These are phyloP conservation scores for Nasonia oneida DNA, from an alignment of 2,888 invertebrate genomes.

Conservation along the genomic window DNA sequence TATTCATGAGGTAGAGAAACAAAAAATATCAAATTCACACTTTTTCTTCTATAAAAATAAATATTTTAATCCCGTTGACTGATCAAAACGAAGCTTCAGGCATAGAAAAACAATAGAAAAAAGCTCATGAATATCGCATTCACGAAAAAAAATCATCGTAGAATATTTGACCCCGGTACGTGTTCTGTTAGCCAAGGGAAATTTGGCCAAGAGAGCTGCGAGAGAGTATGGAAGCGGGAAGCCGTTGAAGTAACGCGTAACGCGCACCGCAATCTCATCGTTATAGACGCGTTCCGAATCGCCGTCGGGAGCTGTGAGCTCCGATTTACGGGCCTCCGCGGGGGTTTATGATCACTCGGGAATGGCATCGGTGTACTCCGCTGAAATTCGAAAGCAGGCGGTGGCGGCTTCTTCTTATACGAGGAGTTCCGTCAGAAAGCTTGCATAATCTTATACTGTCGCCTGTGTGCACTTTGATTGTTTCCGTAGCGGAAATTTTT, in stretches of 20 bases:
- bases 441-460: slow-evolving; percentile 34
- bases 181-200: slow-evolving; percentile 37
- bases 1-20: neutral
- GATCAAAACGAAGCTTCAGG: no score
- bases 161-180: neutral
- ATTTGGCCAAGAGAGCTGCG: neutral
- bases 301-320: slow-evolving; percentile 5
- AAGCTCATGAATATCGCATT: neutral
- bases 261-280: slow-evolving; percentile 38
- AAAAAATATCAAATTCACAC: no score
- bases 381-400: slow-evolving; percentile 34
- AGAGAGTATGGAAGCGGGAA: neutral
- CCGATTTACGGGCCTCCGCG: slow-evolving; percentile 40
- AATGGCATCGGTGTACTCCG: slow-evolving; percentile 16
- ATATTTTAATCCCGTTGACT: no score
- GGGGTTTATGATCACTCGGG: slow-evolving; percentile 38
- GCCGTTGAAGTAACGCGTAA: slow-evolving; percentile 22
- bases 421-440: neutral
- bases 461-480: slow-evolving; percentile 36
- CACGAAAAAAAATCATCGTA: neutral
- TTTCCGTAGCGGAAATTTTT: slow-evolving; percentile 7
- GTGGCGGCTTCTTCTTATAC: slow-evolving; percentile 16
- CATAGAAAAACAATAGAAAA: no score
- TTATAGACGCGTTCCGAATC: slow-evolving; percentile 40
- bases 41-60: no score